Conservation (phyloP, 2,797 vertebrate species). For the Clamator glandarius region DNA sequence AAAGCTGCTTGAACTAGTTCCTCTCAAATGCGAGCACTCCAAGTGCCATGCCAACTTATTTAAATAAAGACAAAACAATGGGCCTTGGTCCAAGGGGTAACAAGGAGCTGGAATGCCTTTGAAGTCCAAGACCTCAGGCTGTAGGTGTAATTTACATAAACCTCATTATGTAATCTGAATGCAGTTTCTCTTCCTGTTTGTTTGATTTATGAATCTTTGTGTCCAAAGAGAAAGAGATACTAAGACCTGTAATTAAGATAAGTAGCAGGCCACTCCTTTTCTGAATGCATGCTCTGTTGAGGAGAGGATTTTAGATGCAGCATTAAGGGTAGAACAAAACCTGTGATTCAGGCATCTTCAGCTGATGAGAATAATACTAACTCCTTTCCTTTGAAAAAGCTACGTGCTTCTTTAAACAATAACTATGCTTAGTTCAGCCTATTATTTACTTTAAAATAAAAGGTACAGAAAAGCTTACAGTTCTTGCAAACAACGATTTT, state of each 20-base stretch:
- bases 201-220: slow-evolving; percentile 41
- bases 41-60: slow-evolving; percentile 30
- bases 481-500: background rate
- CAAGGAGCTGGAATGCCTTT: slow-evolving; percentile 55
- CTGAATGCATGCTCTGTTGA: background rate
- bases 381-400: slow-evolving; percentile 1
- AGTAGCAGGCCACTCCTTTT: slow-evolving; percentile 6
- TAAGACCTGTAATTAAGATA: slow-evolving; percentile 50
- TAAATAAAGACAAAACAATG: slow-evolving; percentile 61
- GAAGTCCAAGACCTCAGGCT: slow-evolving; percentile 47
- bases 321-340: slow-evolving; percentile 27
- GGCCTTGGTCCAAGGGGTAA: slow-evolving; percentile 34
- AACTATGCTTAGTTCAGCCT: background rate
- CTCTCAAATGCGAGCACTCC: slow-evolving; percentile 12
- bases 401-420: slow-evolving; percentile 24
- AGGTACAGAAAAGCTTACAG: background rate
- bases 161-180: slow-evolving; percentile 52
- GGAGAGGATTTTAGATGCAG: background rate
- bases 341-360: slow-evolving; percentile 24
- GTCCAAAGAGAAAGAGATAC: slow-evolving; percentile 43
- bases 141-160: slow-evolving; percentile 64
- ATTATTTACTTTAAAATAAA: background rate
- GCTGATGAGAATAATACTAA: background rate
- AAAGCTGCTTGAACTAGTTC: slow-evolving; percentile 7
- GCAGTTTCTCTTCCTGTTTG: slow-evolving; percentile 53